Conservation (phyloP, 2,113 vertebrate genomes). For the Phocoena sinus region DNA sequence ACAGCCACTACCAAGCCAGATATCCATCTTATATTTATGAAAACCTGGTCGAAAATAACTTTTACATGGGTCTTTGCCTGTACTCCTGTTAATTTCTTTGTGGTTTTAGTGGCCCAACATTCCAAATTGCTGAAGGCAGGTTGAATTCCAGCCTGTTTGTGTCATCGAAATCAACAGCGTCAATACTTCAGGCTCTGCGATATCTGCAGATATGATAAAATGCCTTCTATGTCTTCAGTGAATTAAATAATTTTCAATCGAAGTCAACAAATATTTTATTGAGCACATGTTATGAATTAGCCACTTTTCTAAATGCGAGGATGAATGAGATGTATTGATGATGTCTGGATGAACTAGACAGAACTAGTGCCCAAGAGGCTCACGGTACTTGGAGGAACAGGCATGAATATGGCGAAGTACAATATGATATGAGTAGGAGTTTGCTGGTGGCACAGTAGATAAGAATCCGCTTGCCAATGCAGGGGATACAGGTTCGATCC, state of each 20-base stretch:
- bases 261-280: background rate
- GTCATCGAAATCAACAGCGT: background rate
- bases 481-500: no score
- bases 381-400: background rate
- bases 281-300: background rate
- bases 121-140: background rate
- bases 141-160: background rate
- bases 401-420: background rate
- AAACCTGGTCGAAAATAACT: background rate
- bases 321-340: background rate
- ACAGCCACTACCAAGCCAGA: background rate
- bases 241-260: background rate
- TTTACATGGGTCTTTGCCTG: background rate
- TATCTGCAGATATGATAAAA: background rate
- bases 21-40: background rate
- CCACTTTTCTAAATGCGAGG: background rate
- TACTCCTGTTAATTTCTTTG: background rate
- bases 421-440: no score
- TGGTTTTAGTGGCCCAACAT: background rate
- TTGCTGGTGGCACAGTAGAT: no score
- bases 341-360: background rate
- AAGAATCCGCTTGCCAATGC: no score
- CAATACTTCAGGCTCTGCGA: background rate
- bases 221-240: background rate
- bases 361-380: background rate